phyloP scores from a whole-genome alignment of 1,140 invertebrate species.

The Frieseomelitta varia region DNA sequence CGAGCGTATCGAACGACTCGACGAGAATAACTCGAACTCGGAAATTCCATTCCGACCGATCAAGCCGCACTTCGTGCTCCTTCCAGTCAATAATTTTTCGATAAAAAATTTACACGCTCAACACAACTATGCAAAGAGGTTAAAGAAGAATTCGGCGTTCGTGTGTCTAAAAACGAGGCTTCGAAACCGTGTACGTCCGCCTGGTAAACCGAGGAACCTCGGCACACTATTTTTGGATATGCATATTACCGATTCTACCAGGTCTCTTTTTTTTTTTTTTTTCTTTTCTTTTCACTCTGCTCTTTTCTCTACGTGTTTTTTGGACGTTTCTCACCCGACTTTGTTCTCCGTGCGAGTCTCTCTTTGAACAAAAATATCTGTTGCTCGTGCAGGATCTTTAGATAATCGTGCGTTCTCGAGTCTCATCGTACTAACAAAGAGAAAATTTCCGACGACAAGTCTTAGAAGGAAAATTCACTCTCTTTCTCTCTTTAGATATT shows the following conservation, averaged over 20 bases:
- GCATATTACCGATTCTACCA: conserved; percentile 9
- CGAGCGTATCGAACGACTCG: neutral
- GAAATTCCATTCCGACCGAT: neutral
- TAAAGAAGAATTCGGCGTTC: neutral
- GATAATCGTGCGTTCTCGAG: no score
- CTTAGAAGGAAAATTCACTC: no score
- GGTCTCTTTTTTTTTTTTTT: neutral
- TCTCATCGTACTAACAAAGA: neutral
- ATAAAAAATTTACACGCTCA: neutral
- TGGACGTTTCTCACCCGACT: neutral
- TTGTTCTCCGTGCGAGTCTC: neutral
- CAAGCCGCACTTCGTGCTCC: neutral
- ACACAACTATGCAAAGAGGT: neutral
- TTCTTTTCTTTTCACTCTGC: neutral
- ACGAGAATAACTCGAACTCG: conserved; percentile 2
- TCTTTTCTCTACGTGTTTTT: neutral
- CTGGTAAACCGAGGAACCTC: conserved; percentile 2
- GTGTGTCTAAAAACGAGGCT: no score
- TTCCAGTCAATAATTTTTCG: neutral
- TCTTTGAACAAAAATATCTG: neutral
- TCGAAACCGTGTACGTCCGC: neutral
- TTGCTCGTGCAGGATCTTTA: neutral
- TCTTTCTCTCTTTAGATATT: no score
- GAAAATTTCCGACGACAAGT: neutral
- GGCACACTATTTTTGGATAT: conserved; percentile 26